A percentile compares a stretch with the other conserved stretches of the same genome.
Evolutionary conservation across 2,113 vertebrate genomes (phyloP).

Genomic region (Aramus guarauna): DNA sequence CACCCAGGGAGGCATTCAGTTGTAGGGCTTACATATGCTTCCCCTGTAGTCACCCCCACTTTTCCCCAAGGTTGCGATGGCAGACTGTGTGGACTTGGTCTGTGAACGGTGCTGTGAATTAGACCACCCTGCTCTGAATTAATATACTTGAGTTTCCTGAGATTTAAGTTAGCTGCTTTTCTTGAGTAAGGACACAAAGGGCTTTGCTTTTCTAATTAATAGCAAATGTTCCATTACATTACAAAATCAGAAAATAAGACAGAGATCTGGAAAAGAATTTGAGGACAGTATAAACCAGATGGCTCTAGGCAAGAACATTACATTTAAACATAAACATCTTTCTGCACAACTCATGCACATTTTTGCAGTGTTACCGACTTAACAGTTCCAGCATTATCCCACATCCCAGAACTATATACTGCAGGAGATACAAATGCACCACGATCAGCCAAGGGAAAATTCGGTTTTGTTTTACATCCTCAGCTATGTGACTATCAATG

Average conservation of each 20-base stretch:
- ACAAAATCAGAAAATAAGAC: slow-evolving; percentile 4
- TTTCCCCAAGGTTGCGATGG: background rate
- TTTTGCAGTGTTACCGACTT: background rate
- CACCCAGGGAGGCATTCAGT: background rate
- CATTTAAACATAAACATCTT: slow-evolving; percentile 19
- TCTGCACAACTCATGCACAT: background rate
- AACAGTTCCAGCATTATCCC: background rate
- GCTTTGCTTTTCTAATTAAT: slow-evolving; percentile 10
- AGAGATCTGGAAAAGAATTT: slow-evolving; percentile 6
- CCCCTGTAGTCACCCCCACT: background rate
- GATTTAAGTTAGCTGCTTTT: slow-evolving; percentile 9
- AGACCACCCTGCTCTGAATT: background rate
- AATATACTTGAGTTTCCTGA: background rate
- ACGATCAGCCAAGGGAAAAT: background rate
- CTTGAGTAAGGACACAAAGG: background rate
- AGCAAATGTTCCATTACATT: background rate
- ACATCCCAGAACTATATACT: background rate
- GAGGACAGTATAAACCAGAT: slow-evolving; percentile 10
- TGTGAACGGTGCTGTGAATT: background rate
- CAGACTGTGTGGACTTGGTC: background rate
- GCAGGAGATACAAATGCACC: background rate
- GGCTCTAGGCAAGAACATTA: background rate
- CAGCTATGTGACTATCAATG: background rate
- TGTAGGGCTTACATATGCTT: background rate
- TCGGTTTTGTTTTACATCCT: background rate